Evolutionary conservation across 2,113 vertebrate species (phyloP).

Genomic region (Pedionomus torquatus): DNA sequence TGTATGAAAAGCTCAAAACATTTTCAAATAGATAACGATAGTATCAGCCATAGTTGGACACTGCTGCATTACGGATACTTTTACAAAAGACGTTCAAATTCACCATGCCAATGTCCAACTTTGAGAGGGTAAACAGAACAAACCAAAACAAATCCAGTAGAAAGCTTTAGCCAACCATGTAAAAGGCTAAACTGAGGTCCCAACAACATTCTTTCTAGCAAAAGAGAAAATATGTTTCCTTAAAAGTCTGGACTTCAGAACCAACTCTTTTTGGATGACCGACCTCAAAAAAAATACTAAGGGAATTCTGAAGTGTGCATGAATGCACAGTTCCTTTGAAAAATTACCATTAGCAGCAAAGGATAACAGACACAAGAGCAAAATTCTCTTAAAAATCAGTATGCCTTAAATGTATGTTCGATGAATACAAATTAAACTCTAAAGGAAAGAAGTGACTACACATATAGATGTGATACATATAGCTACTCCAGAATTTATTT

Average conservation of each 20-base stretch:
- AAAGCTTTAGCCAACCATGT: conserved; percentile 9
- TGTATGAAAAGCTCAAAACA: background rate
- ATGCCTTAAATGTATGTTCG: background rate
- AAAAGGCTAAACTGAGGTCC: conserved; percentile 14
- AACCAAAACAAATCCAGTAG: conserved; percentile 20
- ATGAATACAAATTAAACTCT: background rate
- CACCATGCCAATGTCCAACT: background rate
- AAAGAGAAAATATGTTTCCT: conserved; percentile 36
- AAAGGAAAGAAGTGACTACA: background rate
- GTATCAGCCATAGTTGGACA: background rate
- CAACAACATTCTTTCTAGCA: background rate
- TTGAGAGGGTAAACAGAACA: background rate
- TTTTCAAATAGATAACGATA: background rate
- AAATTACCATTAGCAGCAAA: background rate
- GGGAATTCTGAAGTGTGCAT: background rate
- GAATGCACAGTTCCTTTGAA: background rate
- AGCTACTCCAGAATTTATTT: background rate
- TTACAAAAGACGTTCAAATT: background rate
- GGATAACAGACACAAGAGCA: background rate
- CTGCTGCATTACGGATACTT: background rate
- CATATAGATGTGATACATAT: background rate
- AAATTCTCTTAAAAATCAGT: background rate
- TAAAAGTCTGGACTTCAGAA: conserved; percentile 52
- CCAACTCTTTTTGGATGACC: background rate
- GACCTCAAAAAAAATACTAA: background rate